Base-by-base conservation (phyloP, 23 tunicate species). In the Pegea sp. region DNA sequence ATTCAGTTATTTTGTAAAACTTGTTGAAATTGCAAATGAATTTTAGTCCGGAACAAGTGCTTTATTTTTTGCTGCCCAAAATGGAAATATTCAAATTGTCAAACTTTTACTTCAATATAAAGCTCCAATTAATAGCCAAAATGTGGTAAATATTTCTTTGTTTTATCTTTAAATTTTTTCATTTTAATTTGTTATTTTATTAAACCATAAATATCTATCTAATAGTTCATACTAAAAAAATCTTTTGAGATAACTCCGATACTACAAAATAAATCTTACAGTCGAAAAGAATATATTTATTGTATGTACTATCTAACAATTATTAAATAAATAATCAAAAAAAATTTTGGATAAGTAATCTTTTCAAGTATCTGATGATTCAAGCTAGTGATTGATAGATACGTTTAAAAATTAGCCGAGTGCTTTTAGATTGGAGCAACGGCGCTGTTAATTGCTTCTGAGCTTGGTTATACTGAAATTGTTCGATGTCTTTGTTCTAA, bases 1-100 rank as follows among this genome's bases (percentile, higher is more conserved):
- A 30, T n/a, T 29, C 18, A 30, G 61, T 29, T 29, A 29, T 0
- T n/a, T 29, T 16, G 16, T 8, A 29, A n/a, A n/a, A n/a, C 53
- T 21, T 5, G 20, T 61, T 61, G n/a, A n/a, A n/a, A n/a, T n/a
- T n/a, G n/a, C n/a, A n/a, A n/a, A n/a, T n/a, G n/a, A n/a, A n/a
- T 29, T 55, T 44, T 42, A 75, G 86, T 54, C 74, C 2, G 86
- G 86, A 27, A 50, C 74, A 30, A 42, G 70, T 30, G 67, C 86
- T 8, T 44, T 75, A 52, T 75, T 67, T 67, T 64, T 75, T 28
- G 74, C 86, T 1, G 53, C 86, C 5, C 86, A 75, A 67, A 31
- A 52, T 13, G 81, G 81, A 6, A 56, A 59, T 26, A 38, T 30
- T 24, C 62, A 65, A 2, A 44, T 67, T 19, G 86, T 75, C 32